Conservation (phyloP, 2,113 vertebrate genomes). For the Eonycteris spelaea region DNA sequence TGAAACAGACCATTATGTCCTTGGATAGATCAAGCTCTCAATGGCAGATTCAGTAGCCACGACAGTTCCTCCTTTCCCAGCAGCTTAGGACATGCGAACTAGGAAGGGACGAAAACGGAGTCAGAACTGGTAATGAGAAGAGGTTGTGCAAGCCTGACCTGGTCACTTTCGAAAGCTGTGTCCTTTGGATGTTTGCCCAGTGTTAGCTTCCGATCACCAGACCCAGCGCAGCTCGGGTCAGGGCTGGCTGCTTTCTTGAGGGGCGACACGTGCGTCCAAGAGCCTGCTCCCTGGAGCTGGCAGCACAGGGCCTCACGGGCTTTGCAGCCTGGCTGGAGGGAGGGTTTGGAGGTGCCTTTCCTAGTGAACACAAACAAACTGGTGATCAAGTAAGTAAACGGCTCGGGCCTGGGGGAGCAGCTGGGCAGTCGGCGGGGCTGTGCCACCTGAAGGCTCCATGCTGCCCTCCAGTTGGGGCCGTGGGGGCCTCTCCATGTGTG, state of each 20-base stretch:
- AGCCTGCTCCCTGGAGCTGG: not conserved
- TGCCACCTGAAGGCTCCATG: not conserved
- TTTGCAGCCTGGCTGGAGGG: not conserved
- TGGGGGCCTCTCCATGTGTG: not conserved
- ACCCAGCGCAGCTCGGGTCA: not conserved
- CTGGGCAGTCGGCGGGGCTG: no score
- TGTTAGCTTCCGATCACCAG: not conserved
- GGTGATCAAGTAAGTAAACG: fast-evolving
- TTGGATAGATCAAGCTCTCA: not conserved
- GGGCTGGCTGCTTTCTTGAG: not conserved
- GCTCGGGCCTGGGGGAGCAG: not conserved
- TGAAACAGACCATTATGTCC: not conserved
- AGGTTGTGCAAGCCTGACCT: no score
- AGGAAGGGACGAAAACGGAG: not conserved
- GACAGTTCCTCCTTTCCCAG: not conserved
- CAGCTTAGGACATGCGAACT: not conserved
- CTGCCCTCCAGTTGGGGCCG: not conserved
- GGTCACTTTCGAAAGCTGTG: not conserved
- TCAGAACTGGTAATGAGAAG: not conserved
- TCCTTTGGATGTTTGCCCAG: not conserved
- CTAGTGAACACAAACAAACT: not conserved
- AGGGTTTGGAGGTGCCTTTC: not conserved
- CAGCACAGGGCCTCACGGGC: not conserved
- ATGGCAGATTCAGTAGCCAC: not conserved
- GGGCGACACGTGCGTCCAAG: not conserved